Evolutionary conservation across 2,797 vertebrate genomes (phyloP).

Genomic region (Rhinella marina): DNA sequence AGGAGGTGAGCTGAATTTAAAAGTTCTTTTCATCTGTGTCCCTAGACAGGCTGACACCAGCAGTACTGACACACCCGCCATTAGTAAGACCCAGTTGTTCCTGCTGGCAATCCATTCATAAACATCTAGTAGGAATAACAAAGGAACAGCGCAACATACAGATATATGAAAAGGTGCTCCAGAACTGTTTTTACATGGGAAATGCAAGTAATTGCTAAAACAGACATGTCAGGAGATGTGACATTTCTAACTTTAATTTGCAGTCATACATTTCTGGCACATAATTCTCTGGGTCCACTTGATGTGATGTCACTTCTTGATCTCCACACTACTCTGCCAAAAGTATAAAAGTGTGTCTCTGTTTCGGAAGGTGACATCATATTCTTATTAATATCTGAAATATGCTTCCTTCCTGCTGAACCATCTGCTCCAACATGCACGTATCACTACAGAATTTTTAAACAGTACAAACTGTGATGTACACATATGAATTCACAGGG

Average conservation of each 20-base stretch:
- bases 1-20: too few species aligned
- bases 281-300: not conserved
- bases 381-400: slow-evolving; percentile 23
- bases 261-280: not conserved
- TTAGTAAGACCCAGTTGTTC: too few species aligned
- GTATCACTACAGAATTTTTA: not conserved
- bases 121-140: too few species aligned
- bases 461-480: not conserved
- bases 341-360: not conserved
- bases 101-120: too few species aligned
- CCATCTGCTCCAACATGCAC: slow-evolving; percentile 8
- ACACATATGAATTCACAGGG: not conserved
- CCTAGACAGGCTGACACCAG: too few species aligned
- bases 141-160: too few species aligned
- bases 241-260: not conserved
- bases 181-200: too few species aligned
- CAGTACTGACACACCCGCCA: too few species aligned
- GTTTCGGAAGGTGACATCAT: slow-evolving; percentile 19
- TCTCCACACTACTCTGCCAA: slow-evolving; percentile 9
- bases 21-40: too few species aligned
- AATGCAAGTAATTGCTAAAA: too few species aligned
- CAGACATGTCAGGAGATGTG: too few species aligned
- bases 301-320: slow-evolving; percentile 33
- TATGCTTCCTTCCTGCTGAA: slow-evolving; percentile 35
- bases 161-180: too few species aligned